These are phyloP conservation scores for Sesamia nonagrioides DNA, from an alignment of 1,140 invertebrate genomes.

Conservation along the genomic window DNA sequence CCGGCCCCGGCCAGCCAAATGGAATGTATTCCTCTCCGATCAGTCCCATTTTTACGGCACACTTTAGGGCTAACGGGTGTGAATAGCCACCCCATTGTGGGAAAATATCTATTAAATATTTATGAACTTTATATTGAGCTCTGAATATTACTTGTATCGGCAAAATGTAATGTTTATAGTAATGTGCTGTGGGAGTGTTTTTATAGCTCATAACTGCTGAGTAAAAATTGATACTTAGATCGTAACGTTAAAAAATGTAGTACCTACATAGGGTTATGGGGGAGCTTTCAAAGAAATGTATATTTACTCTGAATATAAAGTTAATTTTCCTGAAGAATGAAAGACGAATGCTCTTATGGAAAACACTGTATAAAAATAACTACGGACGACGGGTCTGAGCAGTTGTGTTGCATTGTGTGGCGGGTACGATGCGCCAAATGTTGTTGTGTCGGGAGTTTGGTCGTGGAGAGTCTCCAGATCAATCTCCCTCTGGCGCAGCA, in stretches of 20 bases:
- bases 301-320: not conserved
- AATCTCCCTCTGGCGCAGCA: no score
- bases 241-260: conserved; percentile 46
- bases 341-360: no score
- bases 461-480: no score
- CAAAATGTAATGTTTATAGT: conserved; percentile 68
- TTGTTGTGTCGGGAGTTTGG: no score
- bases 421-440: no score
- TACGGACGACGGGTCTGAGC: no score
- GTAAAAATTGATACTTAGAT: conserved; percentile 48
- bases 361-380: no score
- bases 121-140: conserved; percentile 74
- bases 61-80: conserved; percentile 82
- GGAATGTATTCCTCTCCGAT: conserved; percentile 80
- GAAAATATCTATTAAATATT: conserved; percentile 87
- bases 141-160: conserved; percentile 69
- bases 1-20: conserved; percentile 62
- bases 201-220: conserved; percentile 54
- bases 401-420: no score
- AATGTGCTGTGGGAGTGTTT: conserved; percentile 63
- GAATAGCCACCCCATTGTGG: conserved; percentile 85
- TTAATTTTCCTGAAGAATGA: not conserved
- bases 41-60: conserved; percentile 77
- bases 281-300: conserved; percentile 23
- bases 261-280: conserved; percentile 29